Percentiles rank a stretch among this genome's conserved stretches.
phyloP scores from a whole-genome alignment of 2,113 vertebrate species.

The Engraulis encrasicolus region DNA sequence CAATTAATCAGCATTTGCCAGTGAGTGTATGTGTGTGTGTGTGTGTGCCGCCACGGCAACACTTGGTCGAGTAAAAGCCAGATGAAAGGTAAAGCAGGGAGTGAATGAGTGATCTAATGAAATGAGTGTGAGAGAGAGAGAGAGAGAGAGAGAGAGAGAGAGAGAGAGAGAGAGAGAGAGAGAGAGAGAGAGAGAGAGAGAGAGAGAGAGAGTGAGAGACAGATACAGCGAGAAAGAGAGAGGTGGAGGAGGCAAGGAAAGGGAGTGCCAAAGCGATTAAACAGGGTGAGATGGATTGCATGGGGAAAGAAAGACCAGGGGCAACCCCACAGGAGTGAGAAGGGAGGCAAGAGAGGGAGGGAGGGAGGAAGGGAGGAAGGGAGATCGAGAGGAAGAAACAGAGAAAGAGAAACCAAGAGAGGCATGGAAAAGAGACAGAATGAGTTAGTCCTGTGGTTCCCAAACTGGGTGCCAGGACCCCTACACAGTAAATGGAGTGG shows the following conservation, averaged over 20 bases:
- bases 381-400: neutral
- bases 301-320: too few relatives aligned
- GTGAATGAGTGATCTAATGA: conserved; percentile 14
- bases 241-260: too few relatives aligned
- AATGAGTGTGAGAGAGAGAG: conserved; percentile 19
- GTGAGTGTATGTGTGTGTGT: too few relatives aligned
- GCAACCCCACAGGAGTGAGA: neutral
- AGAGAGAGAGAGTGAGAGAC: neutral
- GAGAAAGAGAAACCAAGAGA: neutral
- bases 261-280: too few relatives aligned
- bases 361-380: conserved; percentile 9
- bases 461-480: too few relatives aligned
- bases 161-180: conserved; percentile 4
- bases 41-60: neutral
- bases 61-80: conserved; percentile 13
- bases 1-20: conserved; percentile 27
- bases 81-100: conserved; percentile 13
- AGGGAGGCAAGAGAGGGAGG: neutral
- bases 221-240: neutral
- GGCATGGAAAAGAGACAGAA: neutral
- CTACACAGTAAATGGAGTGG: too few relatives aligned
- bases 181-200: neutral
- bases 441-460: too few relatives aligned
- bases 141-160: neutral
- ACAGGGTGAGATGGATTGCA: too few relatives aligned